A percentile compares a stretch with the other conserved stretches of the same genome.
Evolutionary conservation across 2,888 invertebrate species (phyloP).

Genomic region (Noctua comes): DNA sequence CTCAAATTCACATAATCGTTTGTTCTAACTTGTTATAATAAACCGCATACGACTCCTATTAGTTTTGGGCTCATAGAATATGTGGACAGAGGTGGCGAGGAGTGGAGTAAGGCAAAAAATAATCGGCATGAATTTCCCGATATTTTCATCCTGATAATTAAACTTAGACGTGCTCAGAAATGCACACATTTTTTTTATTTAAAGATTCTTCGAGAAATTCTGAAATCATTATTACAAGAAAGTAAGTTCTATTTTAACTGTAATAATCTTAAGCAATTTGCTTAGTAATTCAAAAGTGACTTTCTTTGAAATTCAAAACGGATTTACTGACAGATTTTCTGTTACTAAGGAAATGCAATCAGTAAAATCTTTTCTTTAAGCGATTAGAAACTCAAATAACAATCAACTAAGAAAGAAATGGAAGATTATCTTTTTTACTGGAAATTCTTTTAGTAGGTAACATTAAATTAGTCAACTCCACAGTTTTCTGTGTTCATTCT

Average conservation of each 20-base stretch:
- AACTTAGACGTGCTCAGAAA: neutral
- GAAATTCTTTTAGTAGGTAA: neutral
- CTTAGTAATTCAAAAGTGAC: neutral
- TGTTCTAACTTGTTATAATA: conserved; percentile 77
- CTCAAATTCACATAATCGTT: conserved; percentile 76
- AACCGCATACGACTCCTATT: conserved; percentile 75
- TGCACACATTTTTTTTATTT: neutral
- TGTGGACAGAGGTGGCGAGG: conserved; percentile 56
- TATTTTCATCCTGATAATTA: neutral
- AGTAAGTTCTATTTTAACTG: neutral
- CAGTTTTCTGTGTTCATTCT: conserved; percentile 73
- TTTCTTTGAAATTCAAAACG: neutral
- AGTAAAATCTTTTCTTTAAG: neutral
- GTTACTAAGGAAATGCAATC: neutral
- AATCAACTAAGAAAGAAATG: neutral
- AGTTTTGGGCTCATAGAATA: conserved; percentile 74
- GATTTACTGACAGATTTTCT: neutral
- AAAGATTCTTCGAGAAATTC: neutral
- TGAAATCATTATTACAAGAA: neutral
- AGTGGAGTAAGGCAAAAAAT: conserved; percentile 26
- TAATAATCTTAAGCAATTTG: neutral
- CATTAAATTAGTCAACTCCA: conserved; percentile 63
- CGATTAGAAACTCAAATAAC: neutral
- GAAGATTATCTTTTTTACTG: neutral
- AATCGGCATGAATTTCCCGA: no score